Evolutionary conservation across 1,140 invertebrate species (phyloP).

Genomic region (Drosophila guanche): DNA sequence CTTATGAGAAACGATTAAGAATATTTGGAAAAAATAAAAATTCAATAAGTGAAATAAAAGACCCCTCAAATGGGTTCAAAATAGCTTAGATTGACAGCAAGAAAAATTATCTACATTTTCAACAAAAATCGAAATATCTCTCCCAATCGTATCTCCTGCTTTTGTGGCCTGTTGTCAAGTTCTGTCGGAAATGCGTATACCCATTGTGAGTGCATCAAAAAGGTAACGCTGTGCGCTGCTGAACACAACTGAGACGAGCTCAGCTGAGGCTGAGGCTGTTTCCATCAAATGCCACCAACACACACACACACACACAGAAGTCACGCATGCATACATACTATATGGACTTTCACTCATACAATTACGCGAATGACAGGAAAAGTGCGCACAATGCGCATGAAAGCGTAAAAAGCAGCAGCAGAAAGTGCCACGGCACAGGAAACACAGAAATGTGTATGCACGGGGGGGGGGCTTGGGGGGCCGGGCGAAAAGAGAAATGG

Average conservation of each 20-base stretch:
- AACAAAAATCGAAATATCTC: no score
- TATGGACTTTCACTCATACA: constrained; percentile 47
- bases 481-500: constrained; percentile 58
- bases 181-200: no score
- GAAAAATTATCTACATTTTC: no score
- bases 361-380: constrained; percentile 78
- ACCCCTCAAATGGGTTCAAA: no score
- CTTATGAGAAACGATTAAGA: no score
- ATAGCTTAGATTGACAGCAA: no score
- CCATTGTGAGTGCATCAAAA: constrained; percentile 16
- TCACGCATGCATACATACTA: neutral
- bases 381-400: constrained; percentile 75
- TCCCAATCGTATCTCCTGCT: no score
- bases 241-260: constrained; percentile 13
- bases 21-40: no score
- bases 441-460: constrained; percentile 62
- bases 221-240: constrained; percentile 48
- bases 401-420: constrained; percentile 66
- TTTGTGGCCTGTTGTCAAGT: no score
- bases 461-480: neutral
- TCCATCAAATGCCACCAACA: constrained; percentile 64
- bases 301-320: constrained; percentile 22
- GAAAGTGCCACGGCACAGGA: constrained; percentile 52
- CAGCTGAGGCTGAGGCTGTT: constrained; percentile 54
- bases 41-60: no score